Conservation (phyloP, 2,888 invertebrate genomes). For the Eumacrocentrus americanus region DNA sequence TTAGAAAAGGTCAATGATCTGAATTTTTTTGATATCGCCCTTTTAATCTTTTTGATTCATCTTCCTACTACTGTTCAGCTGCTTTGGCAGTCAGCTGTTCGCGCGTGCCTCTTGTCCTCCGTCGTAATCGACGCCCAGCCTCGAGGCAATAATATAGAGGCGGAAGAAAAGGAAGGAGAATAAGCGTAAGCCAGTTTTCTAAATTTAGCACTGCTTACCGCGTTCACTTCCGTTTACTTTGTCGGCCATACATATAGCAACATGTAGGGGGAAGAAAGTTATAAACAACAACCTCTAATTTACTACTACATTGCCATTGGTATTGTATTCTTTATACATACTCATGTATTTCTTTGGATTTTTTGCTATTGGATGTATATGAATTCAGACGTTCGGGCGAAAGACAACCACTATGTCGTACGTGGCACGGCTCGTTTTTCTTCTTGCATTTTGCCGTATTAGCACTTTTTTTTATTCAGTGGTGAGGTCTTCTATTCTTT, state of each 20-base stretch:
- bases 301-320: too few species aligned
- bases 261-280: neutral
- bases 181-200: slow-evolving; percentile 9
- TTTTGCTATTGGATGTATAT: neutral
- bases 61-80: slow-evolving; percentile 9
- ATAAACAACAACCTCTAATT: slow-evolving; percentile 31
- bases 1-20: neutral
- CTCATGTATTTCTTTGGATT: neutral
- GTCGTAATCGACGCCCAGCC: slow-evolving; percentile 1
- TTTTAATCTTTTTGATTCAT: neutral
- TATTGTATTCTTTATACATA: neutral
- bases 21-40: neutral
- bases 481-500: slow-evolving; percentile 17
- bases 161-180: neutral
- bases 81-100: slow-evolving; percentile 18
- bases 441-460: slow-evolving; percentile 28
- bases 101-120: neutral
- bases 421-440: slow-evolving; percentile 8
- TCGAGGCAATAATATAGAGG: neutral
- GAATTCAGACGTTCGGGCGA: slow-evolving; percentile 8
- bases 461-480: slow-evolving; percentile 29
- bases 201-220: slow-evolving; percentile 9
- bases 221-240: slow-evolving; percentile 11
- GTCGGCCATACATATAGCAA: neutral
- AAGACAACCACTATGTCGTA: slow-evolving; percentile 5